Base-by-base conservation (phyloP, 2,113 vertebrate species). In the Hipposideros armiger region DNA sequence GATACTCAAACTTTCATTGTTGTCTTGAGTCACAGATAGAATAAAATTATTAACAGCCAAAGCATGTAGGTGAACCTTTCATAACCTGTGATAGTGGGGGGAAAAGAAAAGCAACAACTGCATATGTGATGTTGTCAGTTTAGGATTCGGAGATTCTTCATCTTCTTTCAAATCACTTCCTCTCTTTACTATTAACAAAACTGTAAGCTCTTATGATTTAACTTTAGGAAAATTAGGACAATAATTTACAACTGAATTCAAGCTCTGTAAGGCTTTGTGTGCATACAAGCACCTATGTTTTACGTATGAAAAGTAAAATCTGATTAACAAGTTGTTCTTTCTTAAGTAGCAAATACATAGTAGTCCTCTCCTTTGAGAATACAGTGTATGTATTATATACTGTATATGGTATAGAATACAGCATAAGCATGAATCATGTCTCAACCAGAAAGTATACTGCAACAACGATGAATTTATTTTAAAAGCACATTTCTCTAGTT, bases 221-320 rank as follows among this genome's bases (percentile, higher is more conserved):
- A 90, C n/a, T 72, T 66, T 50, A 58, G 32, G 78, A 91, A 96
- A 87, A 78, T 85, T 36, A 64, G 32, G 70, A 13, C 50, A 83
- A 36, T 56, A 73, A 87, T 45, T 82, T 82, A 86, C 11, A 87
- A 36, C 24, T 87, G 32, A 84, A 85, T 73, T 80, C 70, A 84
- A 87, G 52, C 7, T 42, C 76, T 84, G 15, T 24, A 82, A 87
- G 64, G 60, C 56, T 36, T 22, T 69, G 7, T 36, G 56, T 26
- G 36, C 11, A 20, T 26, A 20, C 42, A 3, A 95, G 22, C 22
- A 32, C 14, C 26, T 28, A 5, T 26, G n/a, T 77, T 90, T 95
- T 80, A 95, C 81, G 40, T 56, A 70, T 15, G n/a, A 32, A 88
- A 91, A 93, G 50, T 42, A 88, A 91, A 96, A 87, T 52, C 32